Base-by-base conservation (phyloP, 2,113 vertebrate genomes). In the Furnarius figulus region DNA sequence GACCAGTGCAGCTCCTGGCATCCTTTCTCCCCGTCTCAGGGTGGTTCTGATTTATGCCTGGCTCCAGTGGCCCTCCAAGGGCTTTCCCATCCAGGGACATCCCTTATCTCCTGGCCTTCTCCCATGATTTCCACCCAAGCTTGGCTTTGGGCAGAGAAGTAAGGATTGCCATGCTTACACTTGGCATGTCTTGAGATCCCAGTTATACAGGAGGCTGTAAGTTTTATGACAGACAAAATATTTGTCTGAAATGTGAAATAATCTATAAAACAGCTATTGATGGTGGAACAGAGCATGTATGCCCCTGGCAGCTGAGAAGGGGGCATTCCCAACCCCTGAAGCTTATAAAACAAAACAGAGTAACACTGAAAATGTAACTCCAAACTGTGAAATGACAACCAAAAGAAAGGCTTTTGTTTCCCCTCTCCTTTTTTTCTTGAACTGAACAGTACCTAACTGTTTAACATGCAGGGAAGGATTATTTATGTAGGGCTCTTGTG, bases 401-500 rank as follows among this genome's bases (percentile, higher is more conserved):
- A 62, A 82, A 78, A 94, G 92, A 93, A 92, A 87, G 86, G 40
- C 79, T 96, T 97, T 97, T 97, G 96, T 97, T 97, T 91, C 68
- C 63, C 24, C 50, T 21, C 46, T 67, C 83, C 92, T 95, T 97
- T 96, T 65, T 95, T 95, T 82, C 88, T 95, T 49, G 7, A 86
- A 63, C 56, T 7, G 47, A 96, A 97, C 96, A 97, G 96, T 91
- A 93, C 94, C 97, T 96, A 94, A 97, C 97, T 98, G 97, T 98
- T 98, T 96, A 97, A 96, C 94, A 97, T 97, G 97, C 17, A 92
- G 97, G 95, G 96, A 82, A 95, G 94, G 95, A 90, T 97, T 98
- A 96, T 98, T 97, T 98, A 97, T 96, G 90, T 50, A 93, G 95
- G 96, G 96, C 93, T 97, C 97, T 97, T 98, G 94, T 73, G 96